Conservation (phyloP, 35 echinoderm and acorn worm species). For the Lytechinus variegatus region DNA sequence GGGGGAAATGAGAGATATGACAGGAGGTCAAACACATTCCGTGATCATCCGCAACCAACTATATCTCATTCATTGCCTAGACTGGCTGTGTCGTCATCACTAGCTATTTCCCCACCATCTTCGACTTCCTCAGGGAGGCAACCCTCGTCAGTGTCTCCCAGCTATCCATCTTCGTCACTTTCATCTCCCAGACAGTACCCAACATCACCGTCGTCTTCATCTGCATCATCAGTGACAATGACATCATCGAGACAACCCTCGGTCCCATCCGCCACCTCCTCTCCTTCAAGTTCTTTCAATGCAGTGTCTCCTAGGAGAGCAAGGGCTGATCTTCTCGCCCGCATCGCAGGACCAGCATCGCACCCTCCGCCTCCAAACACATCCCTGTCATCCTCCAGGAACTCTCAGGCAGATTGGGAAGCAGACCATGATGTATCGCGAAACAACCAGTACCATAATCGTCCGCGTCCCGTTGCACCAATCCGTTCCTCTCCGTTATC, state of each 20-base stretch:
- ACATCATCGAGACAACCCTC: background rate
- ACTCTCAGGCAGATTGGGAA: background rate
- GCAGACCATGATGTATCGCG: background rate
- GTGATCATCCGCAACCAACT: background rate
- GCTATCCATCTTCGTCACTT: background rate
- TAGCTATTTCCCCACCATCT: conserved; percentile 14
- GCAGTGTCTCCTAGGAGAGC: background rate
- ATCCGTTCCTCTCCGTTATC: background rate
- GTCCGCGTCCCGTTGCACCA: background rate
- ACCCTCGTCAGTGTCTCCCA: background rate
- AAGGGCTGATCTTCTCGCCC: background rate
- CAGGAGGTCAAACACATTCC: conserved; percentile 8
- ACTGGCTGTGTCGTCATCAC: background rate
- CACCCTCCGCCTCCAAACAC: background rate
- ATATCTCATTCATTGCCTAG: conserved; percentile 17
- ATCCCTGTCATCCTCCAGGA: background rate
- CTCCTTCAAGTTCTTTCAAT: conserved; percentile 1
- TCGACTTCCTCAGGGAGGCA: background rate
- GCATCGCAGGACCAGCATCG: background rate
- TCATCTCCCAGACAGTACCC: background rate
- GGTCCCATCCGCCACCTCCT: background rate
- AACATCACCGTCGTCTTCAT: background rate
- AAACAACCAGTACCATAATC: conserved; percentile 7
- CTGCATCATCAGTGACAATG: background rate
- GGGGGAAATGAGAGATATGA: background rate